Base-by-base conservation (phyloP, 2,113 vertebrate genomes). In the Cromileptes altivelis region DNA sequence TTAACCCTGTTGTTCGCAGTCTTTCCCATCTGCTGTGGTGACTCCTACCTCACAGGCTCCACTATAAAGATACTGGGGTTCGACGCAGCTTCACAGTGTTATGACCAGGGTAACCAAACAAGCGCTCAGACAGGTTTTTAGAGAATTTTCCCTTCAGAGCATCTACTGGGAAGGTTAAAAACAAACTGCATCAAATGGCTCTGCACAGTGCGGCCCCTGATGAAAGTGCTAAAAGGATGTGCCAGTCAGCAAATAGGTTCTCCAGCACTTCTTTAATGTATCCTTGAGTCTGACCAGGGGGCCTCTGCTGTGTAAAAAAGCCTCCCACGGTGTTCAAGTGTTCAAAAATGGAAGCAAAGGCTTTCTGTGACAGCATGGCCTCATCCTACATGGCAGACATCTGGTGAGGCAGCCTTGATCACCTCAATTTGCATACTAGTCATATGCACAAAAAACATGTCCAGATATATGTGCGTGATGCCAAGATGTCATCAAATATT, bases 221-320 rank as follows among this genome's bases (percentile, higher is more conserved):
- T 88, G 70, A 89, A 90, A 90, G 87, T 56, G 75, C 83, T 89
- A 63, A 86, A 89, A 88, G 80, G 85, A 90, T 81, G 83, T 88
- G 88, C 86, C 90, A 89, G 86, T 92, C 89, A 91, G 84, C 78
- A 89, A 87, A 87, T 68, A 84, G 84, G 58, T 83, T 80, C 79
- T 80, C 64, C 78, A 62, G 67, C 70, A 85, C 80, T 77, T 86
- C 86, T 91, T 91, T 88, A 91, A 91, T 88, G 83, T 85, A 73
- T 91, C 88, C 78, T 85, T 40, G 21, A 82, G 85, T 70, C 91
- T 84, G 82, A 73, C 88, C 88, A 47, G 81, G 81, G 80, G 53
- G 84, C 75, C 74, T 87, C 52, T 23, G 74, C 86, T 88, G 79
- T 86, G 79, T 78, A 65, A 82, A 88, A 67, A 86, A 89, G 74